Evolutionary conservation across 2,797 vertebrate species (phyloP).

Genomic region (Chelonia mydas): DNA sequence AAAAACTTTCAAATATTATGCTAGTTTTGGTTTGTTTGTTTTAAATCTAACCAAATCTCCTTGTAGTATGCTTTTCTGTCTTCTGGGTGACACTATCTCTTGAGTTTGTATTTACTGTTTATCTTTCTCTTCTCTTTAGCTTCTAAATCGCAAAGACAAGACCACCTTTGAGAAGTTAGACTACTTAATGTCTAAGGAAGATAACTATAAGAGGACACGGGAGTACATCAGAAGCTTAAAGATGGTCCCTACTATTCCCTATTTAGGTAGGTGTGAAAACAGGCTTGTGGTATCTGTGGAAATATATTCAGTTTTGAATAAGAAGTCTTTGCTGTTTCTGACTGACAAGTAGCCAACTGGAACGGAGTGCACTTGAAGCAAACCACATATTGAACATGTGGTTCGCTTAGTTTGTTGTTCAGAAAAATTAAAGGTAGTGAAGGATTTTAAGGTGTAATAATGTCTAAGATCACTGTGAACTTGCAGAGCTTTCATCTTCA

Average conservation of each 20-base stretch:
- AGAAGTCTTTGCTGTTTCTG: slow-evolving; percentile 44
- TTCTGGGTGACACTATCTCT: not conserved
- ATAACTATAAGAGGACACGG: slow-evolving; percentile 94
- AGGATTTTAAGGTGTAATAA: not conserved
- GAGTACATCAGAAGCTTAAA: slow-evolving; percentile 93
- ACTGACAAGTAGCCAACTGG: not conserved
- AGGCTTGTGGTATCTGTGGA: not conserved
- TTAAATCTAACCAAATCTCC: not conserved
- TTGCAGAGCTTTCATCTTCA: not conserved
- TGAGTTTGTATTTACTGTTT: not conserved
- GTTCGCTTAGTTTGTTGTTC: not conserved
- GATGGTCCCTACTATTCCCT: slow-evolving; percentile 95
- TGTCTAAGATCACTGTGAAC: not conserved
- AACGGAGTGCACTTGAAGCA: not conserved
- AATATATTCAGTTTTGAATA: slow-evolving; percentile 12
- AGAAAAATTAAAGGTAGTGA: not conserved
- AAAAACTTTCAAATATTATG: not conserved
- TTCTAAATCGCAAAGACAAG: slow-evolving; percentile 95
- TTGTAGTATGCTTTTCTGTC: not conserved
- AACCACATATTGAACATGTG: not conserved
- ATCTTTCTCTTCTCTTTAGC: slow-evolving; percentile 75
- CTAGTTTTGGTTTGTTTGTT: not conserved
- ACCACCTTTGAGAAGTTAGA: slow-evolving; percentile 94
- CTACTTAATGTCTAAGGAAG: slow-evolving; percentile 94
- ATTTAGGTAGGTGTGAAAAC: slow-evolving; percentile 86